Base-by-base conservation (phyloP, 2,113 vertebrate species). In the Coracopsis vasa region DNA sequence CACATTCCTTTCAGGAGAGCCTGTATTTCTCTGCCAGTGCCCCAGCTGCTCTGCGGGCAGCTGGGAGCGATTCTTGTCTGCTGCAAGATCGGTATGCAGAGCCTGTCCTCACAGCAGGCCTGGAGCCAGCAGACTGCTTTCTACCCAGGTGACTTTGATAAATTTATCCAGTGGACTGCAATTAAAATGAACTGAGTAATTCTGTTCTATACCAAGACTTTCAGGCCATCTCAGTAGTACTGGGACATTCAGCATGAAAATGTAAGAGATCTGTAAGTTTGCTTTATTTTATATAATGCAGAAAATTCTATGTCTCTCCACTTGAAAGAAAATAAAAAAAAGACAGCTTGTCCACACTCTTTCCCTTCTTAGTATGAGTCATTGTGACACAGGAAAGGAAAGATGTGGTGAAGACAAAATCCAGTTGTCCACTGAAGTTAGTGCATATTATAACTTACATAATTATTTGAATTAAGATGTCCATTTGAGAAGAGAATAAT, bases 21-120 rank as follows among this genome's bases (percentile, higher is more conserved):
- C 45, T 0, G 0, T 75, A 41, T 83, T 71, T 42, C 45, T 60
- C 29, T 37, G 35, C 11, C 3, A 0, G 7, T 12, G 16, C 28
- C 73, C 41, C 62, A 41, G 47, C 28, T 28, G 31, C 9, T 21
- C 37, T 33, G 39, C 0, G 4, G 13, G 62, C 54, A 48, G 23
- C 41, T n/a, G 80, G 20, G 19, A 69, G 53, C 5, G 0, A 66
- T 88, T 75, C 35, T 62, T 29, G 61, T 29, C 47, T 16, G 17
- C 15, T 11, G 17, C 0, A 6, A 35, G 39, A 54, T 48, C 7
- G 69, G 42, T 47, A 67, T 62, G 45, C 24, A 15, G 58, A 67
- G 71, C 79, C 42, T 14, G 24, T 16, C 60, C 28, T 24, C 35
- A 0, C 3, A 2, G 56, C 58, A 33, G 69, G 9, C 24, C 86